Conservation (phyloP, 2,888 invertebrate genomes). For the Dinocampus coccinellae region DNA sequence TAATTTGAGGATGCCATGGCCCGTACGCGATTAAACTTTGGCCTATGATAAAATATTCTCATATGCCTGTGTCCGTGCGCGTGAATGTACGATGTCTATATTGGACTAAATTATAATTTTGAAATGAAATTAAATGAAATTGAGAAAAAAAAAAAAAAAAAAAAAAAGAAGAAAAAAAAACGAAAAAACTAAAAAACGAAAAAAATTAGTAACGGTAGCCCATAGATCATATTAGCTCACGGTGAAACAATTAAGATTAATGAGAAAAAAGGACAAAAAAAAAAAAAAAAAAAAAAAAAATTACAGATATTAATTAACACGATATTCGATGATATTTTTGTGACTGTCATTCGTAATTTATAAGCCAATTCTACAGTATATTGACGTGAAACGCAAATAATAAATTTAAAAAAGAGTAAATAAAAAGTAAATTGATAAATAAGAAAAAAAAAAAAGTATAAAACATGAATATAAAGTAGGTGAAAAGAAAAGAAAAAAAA, state of each 20-base stretch:
- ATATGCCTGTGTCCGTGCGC: not conserved
- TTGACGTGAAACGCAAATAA: conserved; percentile 30
- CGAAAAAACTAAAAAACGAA: too few species aligned
- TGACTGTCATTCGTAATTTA: conserved; percentile 28
- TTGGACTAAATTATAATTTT: not conserved
- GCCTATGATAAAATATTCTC: not conserved
- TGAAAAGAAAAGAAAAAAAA: not conserved
- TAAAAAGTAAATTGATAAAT: conserved; percentile 33
- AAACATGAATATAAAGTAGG: conserved; percentile 7
- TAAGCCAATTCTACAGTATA: conserved; percentile 18
- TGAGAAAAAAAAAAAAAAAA: not conserved
- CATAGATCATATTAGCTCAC: not conserved
- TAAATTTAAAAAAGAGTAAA: conserved; percentile 11
- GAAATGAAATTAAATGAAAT: not conserved
- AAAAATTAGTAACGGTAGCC: not conserved
- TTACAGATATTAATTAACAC: not conserved
- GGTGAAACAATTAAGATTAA: not conserved
- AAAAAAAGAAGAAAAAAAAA: not conserved
- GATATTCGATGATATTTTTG: conserved; percentile 32
- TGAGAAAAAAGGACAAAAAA: not conserved
- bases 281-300: not conserved
- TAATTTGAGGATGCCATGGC: not conserved
- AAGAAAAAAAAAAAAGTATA: conserved; percentile 21
- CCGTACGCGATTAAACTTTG: not conserved
- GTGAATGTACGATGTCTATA: not conserved